Conservation (phyloP, 2,888 invertebrate genomes). For the Lepidochitona cinerea region DNA sequence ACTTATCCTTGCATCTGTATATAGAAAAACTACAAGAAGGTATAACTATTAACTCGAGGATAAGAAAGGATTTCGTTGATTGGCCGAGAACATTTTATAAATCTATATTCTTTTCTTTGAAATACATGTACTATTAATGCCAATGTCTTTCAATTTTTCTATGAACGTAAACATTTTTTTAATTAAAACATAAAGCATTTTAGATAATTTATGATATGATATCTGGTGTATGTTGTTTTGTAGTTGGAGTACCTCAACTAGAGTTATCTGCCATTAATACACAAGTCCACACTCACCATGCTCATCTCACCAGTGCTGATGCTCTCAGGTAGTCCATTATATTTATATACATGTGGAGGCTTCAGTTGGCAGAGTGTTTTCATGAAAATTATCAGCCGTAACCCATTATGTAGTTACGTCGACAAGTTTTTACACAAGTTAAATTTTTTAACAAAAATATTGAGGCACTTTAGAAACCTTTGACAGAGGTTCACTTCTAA, state of each 20-base stretch:
- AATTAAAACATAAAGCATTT: neutral
- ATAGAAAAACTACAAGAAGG: conserved; percentile 40
- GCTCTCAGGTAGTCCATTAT: conserved; percentile 52
- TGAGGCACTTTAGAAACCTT: no score
- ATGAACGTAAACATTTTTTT: neutral
- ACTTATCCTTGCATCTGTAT: conserved; percentile 41
- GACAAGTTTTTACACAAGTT: no score
- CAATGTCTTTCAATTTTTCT: neutral
- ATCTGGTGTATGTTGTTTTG: neutral
- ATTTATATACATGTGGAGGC: no score
- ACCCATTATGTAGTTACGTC: no score
- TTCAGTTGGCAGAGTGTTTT: no score
- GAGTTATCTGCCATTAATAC: conserved; percentile 42
- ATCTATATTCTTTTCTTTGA: neutral
- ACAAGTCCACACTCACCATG: conserved; percentile 56
- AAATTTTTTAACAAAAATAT: no score
- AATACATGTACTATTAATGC: neutral
- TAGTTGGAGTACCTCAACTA: conserved; percentile 52
- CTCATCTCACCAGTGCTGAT: conserved; percentile 44
- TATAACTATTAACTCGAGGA: no score
- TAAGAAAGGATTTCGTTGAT: no score
- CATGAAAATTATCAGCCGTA: no score
- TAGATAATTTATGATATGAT: neutral
- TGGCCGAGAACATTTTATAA: no score
- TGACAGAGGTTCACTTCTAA: no score